Percentiles rank a stretch among this genome's conserved stretches.
Evolutionary conservation across 2,797 vertebrate species (phyloP).

Genomic region (Oophaga sylvatica): DNA sequence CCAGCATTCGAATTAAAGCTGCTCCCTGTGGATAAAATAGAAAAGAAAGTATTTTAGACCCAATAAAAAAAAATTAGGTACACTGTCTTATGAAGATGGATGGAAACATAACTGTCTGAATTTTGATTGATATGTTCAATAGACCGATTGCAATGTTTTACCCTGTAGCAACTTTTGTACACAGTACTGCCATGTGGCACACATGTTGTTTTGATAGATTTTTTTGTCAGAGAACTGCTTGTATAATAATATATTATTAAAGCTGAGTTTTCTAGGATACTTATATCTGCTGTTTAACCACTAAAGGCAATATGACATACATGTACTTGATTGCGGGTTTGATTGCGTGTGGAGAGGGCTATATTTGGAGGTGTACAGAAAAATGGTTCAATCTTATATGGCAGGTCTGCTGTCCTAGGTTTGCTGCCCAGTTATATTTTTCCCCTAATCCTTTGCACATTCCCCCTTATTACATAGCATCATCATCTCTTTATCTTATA

Average conservation of each 20-base stretch:
- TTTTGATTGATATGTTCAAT: constrained; percentile 8
- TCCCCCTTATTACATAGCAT: too few species aligned
- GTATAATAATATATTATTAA: background rate
- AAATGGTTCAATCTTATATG: too few species aligned
- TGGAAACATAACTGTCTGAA: constrained; percentile 31
- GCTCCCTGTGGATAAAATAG: constrained; percentile 82
- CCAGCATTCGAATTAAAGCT: constrained; percentile 96
- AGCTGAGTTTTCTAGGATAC: background rate
- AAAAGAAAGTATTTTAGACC: constrained; percentile 47
- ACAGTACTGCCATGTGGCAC: background rate
- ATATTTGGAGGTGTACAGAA: too few species aligned
- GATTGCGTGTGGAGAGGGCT: too few species aligned
- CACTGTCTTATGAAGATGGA: constrained; percentile 33
- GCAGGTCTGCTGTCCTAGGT: too few species aligned
- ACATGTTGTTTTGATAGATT: background rate
- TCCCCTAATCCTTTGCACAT: too few species aligned
- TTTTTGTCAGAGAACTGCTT: background rate
- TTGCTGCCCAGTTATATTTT: too few species aligned
- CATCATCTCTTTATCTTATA: too few species aligned
- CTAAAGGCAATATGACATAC: too few species aligned
- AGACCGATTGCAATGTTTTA: constrained; percentile 1
- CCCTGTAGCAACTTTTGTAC: background rate
- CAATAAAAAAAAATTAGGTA: constrained; percentile 8
- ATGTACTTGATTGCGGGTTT: too few species aligned
- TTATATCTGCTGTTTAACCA: background rate